phyloP scores from a whole-genome alignment of 2,888 invertebrate genomes.

The Polydesmus complanatus region DNA sequence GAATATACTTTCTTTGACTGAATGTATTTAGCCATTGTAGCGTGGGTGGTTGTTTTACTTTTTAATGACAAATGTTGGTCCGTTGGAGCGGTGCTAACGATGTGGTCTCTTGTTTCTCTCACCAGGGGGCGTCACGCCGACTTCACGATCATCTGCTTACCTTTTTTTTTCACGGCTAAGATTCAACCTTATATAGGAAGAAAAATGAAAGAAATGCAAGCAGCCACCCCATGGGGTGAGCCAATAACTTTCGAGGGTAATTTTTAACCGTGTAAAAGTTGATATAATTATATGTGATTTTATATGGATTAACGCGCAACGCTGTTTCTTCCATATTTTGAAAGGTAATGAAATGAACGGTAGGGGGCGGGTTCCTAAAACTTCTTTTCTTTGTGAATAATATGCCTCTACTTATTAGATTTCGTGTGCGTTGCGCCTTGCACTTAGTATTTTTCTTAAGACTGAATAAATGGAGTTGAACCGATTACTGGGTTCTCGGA shows the following conservation, averaged over 20 bases:
- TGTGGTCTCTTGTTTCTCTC: not conserved
- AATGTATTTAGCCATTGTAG: not conserved
- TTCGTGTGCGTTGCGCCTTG: no score
- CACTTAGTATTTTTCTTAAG: no score
- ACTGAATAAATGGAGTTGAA: no score
- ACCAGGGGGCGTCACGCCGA: not conserved
- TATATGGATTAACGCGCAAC: not conserved
- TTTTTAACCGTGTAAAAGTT: not conserved
- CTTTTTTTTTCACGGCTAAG: not conserved
- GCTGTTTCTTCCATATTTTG: not conserved
- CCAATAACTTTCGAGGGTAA: not conserved
- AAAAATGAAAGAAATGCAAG: not conserved
- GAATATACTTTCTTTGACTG: not conserved
- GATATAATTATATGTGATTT: not conserved
- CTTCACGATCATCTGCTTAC: not conserved
- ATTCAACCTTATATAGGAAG: not conserved
- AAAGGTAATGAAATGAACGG: not conserved
- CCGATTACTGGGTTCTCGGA: no score
- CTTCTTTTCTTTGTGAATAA: no score
- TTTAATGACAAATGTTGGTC: not conserved
- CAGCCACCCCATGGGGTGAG: not conserved
- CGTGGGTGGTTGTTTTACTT: not conserved
- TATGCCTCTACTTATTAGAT: no score
- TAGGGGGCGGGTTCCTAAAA: not conserved
- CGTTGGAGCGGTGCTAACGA: not conserved